Evolutionary conservation across 2,888 invertebrate species (phyloP), one percentile per base, ranked within the genome.

Genomic region (Cataglyphis rosenhaueri): DNA sequence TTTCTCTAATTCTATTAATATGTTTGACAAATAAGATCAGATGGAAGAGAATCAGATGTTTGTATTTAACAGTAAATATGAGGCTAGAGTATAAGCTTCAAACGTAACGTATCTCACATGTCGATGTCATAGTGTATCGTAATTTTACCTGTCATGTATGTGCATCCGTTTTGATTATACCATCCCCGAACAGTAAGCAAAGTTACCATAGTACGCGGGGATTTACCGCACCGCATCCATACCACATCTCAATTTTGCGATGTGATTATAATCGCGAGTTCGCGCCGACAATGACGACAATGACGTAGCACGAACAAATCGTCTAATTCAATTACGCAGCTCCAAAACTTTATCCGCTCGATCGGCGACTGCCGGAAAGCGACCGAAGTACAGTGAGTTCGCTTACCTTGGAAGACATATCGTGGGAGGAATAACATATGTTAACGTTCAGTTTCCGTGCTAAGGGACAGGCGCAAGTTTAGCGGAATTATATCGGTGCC

Each of bases 401-500:
- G 71, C 21, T 44, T 59, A 59, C 41, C 59, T 71, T 79, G 71
- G 78, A 32, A 79, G 57, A 59, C 32, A 32, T 8, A 21, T 21
- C 44, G 78, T 71, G 32, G 70, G 38, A 48, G 25, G 62, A 81
- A 55, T 87, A 87, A 70, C 81, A 52, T 57, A n/a, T 70, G 86
- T 84, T 86, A 84, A 73, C 70, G 79, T 82, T 82, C 59, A 59
- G 71, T 38, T 81, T 57, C 74, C 68, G n/a, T 52, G 68, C 74
- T 64, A 62, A 41, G 62, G 66, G 83, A 85, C 38, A 65, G 32
- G 62, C 18, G 52, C 81, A 66, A 81, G 81, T 84, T 52, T 85
- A 79, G 82, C 81, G 64, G 83, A 86, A 86, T 88, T 83, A 86
- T 81, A 84, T 84, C 82, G 82, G 68, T 44, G 41, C 10, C 44